A percentile compares a stretch with the other conserved stretches of the same genome.
Evolutionary conservation across 2,113 vertebrate genomes (phyloP).

Genomic region (Leucosticte australis): DNA sequence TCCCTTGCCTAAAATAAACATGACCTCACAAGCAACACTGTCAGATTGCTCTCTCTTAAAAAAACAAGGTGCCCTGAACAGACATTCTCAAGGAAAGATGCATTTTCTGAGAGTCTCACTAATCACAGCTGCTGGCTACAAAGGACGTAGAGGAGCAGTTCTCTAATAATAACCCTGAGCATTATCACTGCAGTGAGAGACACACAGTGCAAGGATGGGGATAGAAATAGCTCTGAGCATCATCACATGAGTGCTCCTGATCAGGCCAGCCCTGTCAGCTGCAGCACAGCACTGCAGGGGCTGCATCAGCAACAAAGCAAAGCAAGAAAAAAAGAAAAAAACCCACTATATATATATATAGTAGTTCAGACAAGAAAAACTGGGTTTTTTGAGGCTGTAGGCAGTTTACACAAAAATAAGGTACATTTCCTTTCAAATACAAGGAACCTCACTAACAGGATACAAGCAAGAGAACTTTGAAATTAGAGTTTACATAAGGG

Average conservation of each 20-base stretch:
- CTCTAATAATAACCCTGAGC: background rate
- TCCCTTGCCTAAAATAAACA: background rate
- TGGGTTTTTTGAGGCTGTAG: rapidly evolving
- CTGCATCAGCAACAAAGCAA: background rate
- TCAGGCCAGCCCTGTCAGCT: background rate
- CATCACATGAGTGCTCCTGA: background rate
- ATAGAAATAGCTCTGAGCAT: constrained; percentile 4
- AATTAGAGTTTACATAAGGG: background rate
- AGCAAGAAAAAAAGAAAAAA: background rate
- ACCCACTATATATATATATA: background rate
- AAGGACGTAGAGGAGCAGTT: background rate
- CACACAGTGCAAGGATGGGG: background rate
- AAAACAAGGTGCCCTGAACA: background rate
- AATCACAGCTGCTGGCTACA: background rate
- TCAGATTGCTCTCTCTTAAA: background rate
- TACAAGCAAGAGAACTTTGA: background rate
- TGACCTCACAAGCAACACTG: background rate
- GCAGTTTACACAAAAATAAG: background rate
- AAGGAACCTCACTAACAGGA: background rate
- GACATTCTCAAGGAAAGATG: background rate
- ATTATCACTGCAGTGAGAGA: background rate
- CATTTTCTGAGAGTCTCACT: background rate
- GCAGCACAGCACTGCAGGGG: background rate
- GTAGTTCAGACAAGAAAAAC: background rate
- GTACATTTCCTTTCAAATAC: background rate